Evolutionary conservation across 2,797 vertebrate genomes (phyloP).

Genomic region (Protosalanx chinensis): DNA sequence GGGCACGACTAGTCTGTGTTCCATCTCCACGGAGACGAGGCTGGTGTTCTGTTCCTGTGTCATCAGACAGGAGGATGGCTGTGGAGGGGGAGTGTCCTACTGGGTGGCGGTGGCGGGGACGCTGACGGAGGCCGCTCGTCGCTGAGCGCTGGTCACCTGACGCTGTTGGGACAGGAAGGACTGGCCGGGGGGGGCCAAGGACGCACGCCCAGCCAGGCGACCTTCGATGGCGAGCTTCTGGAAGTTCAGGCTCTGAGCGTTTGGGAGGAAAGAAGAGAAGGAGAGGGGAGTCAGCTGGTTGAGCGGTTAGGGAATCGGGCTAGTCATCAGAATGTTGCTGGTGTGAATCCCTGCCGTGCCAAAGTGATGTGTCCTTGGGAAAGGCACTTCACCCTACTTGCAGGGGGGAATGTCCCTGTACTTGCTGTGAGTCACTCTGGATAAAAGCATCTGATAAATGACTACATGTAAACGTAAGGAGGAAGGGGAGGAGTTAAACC

Average conservation of each 20-base stretch:
- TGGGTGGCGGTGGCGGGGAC: constrained; percentile 80
- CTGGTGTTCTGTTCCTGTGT: no score
- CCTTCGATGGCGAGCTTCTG: constrained; percentile 93
- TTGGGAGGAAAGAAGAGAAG: no score
- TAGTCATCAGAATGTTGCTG: no score
- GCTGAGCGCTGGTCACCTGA: constrained; percentile 85
- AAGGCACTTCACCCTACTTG: no score
- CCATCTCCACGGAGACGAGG: background rate
- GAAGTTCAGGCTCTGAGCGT: constrained; percentile 83
- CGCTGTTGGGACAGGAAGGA: constrained; percentile 94
- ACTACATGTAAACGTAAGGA: no score
- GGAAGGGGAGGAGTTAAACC: no score
- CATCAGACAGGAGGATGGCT: constrained; percentile 11
- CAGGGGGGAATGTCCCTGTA: no score
- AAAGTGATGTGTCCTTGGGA: no score
- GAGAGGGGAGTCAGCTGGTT: background rate
- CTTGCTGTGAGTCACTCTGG: no score
- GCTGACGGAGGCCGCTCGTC: constrained; percentile 76
- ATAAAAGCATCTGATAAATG: no score
- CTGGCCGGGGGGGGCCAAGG: constrained; percentile 64
- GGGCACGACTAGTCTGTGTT: background rate
- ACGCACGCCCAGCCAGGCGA: constrained; percentile 76
- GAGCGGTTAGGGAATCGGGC: no score
- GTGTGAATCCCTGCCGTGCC: no score
- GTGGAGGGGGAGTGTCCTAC: constrained; percentile 65